Percentiles rank a stretch among this genome's conserved stretches.
Evolutionary conservation across 2,797 vertebrate species (phyloP).

Genomic region (Remorina albescens): DNA sequence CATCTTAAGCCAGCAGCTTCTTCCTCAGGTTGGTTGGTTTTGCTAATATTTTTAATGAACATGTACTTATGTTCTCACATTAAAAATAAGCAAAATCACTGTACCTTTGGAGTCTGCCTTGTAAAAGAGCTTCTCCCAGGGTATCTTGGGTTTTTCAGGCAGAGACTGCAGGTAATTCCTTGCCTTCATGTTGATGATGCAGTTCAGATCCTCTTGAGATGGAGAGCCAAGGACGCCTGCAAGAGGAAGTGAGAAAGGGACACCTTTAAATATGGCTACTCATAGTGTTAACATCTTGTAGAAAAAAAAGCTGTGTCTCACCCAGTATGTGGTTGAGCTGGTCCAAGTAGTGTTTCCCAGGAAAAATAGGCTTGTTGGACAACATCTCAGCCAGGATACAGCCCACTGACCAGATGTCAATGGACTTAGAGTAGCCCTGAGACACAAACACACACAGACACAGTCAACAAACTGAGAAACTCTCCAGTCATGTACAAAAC

Average conservation of each 20-base stretch:
- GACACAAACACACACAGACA: conserved; percentile 50
- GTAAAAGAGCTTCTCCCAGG: conserved; percentile 88
- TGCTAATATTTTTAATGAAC: background rate
- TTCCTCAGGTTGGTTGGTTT: background rate
- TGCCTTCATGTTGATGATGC: conserved; percentile 94
- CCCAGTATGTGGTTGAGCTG: conserved; percentile 94
- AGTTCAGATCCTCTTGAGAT: conserved; percentile 89
- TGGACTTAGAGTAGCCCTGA: conserved; percentile 94
- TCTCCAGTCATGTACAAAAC: background rate
- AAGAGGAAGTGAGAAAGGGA: conserved; percentile 1
- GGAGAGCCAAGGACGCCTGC: conserved; percentile 92
- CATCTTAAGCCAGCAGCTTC: background rate
- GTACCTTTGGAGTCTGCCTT: conserved; percentile 89
- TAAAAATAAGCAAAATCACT: background rate
- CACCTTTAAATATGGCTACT: background rate
- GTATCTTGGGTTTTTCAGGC: conserved; percentile 88
- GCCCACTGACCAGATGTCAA: conserved; percentile 96
- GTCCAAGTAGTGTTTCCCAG: conserved; percentile 93
- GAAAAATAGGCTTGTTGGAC: conserved; percentile 92
- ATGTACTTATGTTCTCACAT: background rate
- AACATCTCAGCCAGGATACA: conserved; percentile 96
- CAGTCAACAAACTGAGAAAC: background rate
- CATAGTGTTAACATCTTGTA: background rate
- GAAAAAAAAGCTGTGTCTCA: conserved; percentile 59
- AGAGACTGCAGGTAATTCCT: conserved; percentile 93